phyloP scores from a whole-genome alignment of 2,888 invertebrate genomes.

The Pristionchus exspectatus region DNA sequence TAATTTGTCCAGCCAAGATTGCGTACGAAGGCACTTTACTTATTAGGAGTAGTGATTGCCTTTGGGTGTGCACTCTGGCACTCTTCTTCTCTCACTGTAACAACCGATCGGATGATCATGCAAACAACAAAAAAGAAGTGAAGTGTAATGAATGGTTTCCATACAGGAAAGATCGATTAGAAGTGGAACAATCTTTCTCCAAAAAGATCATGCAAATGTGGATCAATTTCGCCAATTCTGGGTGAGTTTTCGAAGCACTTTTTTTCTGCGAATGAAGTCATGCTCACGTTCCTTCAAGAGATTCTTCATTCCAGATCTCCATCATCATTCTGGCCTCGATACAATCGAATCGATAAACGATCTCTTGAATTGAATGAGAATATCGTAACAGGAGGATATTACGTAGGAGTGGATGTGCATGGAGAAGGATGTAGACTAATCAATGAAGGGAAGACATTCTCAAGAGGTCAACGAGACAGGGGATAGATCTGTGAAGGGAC shows the following conservation, averaged over 20 bases:
- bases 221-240: constrained; percentile 92
- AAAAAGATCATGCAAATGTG: constrained; percentile 93
- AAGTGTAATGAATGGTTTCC: not conserved
- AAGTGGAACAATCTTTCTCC: constrained; percentile 83
- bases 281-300: not conserved
- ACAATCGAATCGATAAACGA: constrained; percentile 74
- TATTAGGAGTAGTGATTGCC: not conserved
- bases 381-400: constrained; percentile 66
- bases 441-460: constrained; percentile 72
- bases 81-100: not conserved
- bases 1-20: not conserved
- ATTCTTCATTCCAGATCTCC: constrained; percentile 62
- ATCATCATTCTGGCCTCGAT: constrained; percentile 73
- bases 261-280: not conserved
- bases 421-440: constrained; percentile 74
- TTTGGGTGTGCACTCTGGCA: not conserved
- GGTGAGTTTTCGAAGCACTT: constrained; percentile 84
- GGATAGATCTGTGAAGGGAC: not conserved
- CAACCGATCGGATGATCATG: not conserved
- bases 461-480: not conserved
- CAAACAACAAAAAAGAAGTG: not conserved
- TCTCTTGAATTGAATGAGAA: constrained; percentile 73
- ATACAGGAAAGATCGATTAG: constrained; percentile 58
- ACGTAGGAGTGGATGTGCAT: constrained; percentile 73
- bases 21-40: not conserved